Percentiles rank a stretch among this genome's conserved stretches.
Conservation (phyloP, 64 coral and sea anemone species). For the Montipora sp. region DNA sequence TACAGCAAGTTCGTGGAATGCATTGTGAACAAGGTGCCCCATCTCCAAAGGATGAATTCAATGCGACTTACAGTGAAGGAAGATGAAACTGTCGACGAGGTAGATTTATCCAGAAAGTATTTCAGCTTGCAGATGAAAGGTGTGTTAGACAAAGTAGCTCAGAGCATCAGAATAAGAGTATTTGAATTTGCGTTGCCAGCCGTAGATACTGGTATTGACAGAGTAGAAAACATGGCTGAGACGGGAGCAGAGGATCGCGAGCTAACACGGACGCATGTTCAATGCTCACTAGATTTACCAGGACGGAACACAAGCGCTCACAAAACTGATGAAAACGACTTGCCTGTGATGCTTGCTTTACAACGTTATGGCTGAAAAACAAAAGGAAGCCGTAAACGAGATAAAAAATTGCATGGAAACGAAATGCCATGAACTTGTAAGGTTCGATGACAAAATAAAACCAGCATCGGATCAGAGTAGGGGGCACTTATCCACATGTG, state of each 20-base stretch:
- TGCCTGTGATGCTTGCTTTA: slow-evolving; percentile 1
- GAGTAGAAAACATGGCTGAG: not conserved
- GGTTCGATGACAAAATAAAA: slow-evolving; percentile 18
- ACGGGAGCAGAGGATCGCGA: not conserved
- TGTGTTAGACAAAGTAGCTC: not conserved
- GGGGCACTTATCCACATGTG: slow-evolving; percentile 21
- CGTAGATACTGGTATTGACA: not conserved
- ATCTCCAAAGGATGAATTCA: not conserved
- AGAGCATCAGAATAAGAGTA: slow-evolving; percentile 30
- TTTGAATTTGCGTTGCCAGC: not conserved
- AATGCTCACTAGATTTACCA: not conserved
- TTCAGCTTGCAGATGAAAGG: slow-evolving; percentile 18
- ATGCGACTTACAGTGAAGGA: not conserved
- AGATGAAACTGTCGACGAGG: slow-evolving; percentile 12
- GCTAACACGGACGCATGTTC: not conserved
- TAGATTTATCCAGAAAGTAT: slow-evolving; percentile 11
- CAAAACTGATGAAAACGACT: not conserved
- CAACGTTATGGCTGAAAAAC: slow-evolving; percentile 33
- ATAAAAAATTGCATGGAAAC: not conserved
- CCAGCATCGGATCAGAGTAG: slow-evolving; percentile 17
- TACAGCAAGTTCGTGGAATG: not conserved
- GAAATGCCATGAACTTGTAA: not conserved
- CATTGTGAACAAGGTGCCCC: not conserved
- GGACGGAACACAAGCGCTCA: not conserved
- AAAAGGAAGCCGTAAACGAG: slow-evolving; percentile 18